Evolutionary conservation across 2,797 vertebrate genomes (phyloP).

Genomic region (Dromococcyx pavoninus): DNA sequence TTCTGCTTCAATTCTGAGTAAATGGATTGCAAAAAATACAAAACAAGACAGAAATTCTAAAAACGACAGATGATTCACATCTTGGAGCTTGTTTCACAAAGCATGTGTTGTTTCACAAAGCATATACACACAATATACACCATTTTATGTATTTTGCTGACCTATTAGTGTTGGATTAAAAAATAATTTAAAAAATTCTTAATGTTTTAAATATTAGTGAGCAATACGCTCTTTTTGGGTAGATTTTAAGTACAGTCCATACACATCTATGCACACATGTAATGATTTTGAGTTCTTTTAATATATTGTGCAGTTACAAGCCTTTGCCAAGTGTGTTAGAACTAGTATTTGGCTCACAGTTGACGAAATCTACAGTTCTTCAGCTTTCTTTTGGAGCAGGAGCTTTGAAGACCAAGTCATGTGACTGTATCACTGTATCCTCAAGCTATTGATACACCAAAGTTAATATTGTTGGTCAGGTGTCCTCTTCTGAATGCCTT

Average conservation of each 20-base stretch:
- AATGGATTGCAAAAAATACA: background rate
- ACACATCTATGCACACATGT: background rate
- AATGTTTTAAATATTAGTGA: background rate
- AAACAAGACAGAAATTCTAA: background rate
- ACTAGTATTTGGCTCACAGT: background rate
- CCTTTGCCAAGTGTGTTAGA: background rate
- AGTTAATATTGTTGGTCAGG: conserved; percentile 20
- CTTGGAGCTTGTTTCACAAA: background rate
- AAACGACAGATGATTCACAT: background rate
- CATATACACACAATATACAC: accelerated
- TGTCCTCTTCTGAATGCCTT: conserved; percentile 10
- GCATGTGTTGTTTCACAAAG: background rate
- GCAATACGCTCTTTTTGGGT: background rate
- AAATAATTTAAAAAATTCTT: too few relatives aligned
- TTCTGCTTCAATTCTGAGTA: too few relatives aligned
- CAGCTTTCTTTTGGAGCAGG: too few relatives aligned
- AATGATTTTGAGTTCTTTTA: background rate
- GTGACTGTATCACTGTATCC: background rate
- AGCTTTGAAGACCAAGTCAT: too few relatives aligned
- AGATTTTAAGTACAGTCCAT: background rate
- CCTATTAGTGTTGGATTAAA: background rate
- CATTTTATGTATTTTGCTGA: background rate
- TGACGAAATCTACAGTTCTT: background rate
- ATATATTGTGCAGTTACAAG: background rate
- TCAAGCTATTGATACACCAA: conserved; percentile 13